Evolutionary conservation across 2,888 invertebrate species (phyloP).

Genomic region (Acheta domesticus): DNA sequence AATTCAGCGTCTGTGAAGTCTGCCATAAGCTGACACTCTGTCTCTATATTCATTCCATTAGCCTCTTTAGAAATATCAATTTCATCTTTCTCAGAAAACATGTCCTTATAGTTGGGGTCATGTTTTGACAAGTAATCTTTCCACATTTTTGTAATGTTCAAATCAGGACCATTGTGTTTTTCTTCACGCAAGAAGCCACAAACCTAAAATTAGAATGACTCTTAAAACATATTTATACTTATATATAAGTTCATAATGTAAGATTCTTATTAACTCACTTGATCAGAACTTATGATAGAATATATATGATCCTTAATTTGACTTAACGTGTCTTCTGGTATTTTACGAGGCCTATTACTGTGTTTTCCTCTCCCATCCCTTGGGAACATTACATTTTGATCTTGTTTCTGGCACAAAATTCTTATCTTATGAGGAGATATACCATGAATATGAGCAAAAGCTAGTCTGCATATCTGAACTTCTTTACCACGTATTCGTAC

Average conservation of each 20-base stretch:
- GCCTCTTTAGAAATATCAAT: conserved; percentile 24
- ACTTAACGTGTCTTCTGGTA: conserved; percentile 33
- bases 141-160: conserved; percentile 59
- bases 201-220: conserved; percentile 24
- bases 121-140: conserved; percentile 56
- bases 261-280: conserved; percentile 29
- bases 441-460: conserved; percentile 41
- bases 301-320: conserved; percentile 39
- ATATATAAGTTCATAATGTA: neutral
- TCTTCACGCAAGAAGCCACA: conserved; percentile 55
- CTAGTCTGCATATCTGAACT: conserved; percentile 49
- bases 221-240: neutral
- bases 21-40: conserved; percentile 20
- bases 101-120: conserved; percentile 54
- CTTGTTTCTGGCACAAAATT: conserved; percentile 40
- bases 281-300: conserved; percentile 37
- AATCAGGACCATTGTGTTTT: conserved; percentile 56
- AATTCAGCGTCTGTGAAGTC: neutral
- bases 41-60: neutral
- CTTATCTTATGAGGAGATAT: conserved; percentile 40
- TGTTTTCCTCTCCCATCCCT: conserved; percentile 40
- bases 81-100: conserved; percentile 54
- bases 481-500: conserved; percentile 55
- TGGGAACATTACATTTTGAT: conserved; percentile 40
- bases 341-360: conserved; percentile 39